phyloP scores from a whole-genome alignment of 2,888 invertebrate species.

The Unio delphinus region DNA sequence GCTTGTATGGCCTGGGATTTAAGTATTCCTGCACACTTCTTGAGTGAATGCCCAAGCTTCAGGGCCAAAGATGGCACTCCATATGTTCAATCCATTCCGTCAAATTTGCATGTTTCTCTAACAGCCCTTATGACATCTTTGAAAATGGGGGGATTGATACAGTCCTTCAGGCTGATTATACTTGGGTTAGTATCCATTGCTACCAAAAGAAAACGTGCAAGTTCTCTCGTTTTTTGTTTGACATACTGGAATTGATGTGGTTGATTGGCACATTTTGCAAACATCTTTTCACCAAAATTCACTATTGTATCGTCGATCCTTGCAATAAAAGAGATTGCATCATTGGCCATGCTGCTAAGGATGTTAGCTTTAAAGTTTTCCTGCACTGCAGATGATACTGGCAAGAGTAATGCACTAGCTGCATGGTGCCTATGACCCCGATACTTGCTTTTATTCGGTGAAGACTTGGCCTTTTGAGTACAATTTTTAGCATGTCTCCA shows the following conservation, averaged over 20 bases:
- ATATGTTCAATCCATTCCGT: not conserved
- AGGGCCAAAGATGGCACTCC: constrained; percentile 7
- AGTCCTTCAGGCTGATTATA: constrained; percentile 5
- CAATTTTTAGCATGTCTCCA: constrained; percentile 4
- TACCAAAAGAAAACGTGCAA: constrained; percentile 6
- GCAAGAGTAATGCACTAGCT: no score
- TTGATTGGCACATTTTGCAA: constrained; percentile 1
- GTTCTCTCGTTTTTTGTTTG: constrained; percentile 13
- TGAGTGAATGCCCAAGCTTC: constrained; percentile 11
- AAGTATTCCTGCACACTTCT: constrained; percentile 5
- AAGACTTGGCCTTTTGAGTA: no score
- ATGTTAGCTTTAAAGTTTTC: no score
- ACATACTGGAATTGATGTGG: constrained; percentile 15
- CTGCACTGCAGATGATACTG: no score
- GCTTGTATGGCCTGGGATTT: constrained; percentile 1
- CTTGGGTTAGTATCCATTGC: constrained; percentile 1
- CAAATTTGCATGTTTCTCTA: constrained; percentile 5
- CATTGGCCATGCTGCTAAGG: no score
- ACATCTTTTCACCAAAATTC: constrained; percentile 10
- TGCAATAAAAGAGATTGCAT: no score
- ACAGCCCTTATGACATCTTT: constrained; percentile 3
- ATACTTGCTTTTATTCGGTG: no score
- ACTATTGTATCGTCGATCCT: not conserved
- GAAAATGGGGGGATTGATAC: constrained; percentile 5
- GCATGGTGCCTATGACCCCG: no score